Conservation (phyloP, 2,113 vertebrate genomes). For the Collichthys lucidus region DNA sequence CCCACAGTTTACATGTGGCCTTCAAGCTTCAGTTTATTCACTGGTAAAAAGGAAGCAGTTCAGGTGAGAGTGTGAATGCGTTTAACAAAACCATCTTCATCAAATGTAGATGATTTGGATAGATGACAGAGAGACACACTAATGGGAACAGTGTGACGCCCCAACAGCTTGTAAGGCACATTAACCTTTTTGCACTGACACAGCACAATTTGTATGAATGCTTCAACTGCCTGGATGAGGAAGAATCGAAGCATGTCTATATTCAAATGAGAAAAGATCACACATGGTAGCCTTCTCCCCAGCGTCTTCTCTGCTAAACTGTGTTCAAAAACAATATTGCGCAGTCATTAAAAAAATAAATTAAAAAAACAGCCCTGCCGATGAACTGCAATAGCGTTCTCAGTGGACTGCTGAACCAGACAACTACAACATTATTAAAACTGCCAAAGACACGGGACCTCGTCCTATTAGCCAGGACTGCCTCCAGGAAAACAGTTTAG, state of each 20-base stretch:
- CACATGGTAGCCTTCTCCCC: conserved; percentile 7
- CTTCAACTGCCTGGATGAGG: conserved; percentile 10
- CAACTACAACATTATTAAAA: conserved; percentile 37
- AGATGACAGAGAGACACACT: conserved; percentile 10
- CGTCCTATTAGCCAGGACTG: conserved; percentile 10
- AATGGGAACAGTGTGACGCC: conserved; percentile 14
- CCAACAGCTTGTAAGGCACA: conserved; percentile 1
- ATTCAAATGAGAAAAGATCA: conserved; percentile 47
- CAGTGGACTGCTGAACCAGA: conserved; percentile 10
- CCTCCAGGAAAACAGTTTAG: conserved; percentile 41
- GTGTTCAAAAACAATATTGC: conserved; percentile 44
- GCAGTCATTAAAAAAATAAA: conserved; percentile 32
- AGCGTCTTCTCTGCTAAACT: conserved; percentile 21
- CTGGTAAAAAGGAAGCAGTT: not conserved
- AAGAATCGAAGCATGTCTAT: conserved; percentile 3
- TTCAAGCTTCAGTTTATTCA: not conserved
- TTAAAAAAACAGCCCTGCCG: not conserved
- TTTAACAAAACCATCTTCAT: not conserved
- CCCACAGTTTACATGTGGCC: not conserved
- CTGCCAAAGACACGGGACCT: conserved; percentile 19
- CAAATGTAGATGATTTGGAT: not conserved
- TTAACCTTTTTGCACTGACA: conserved; percentile 42
- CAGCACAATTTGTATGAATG: conserved; percentile 11
- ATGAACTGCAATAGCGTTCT: conserved; percentile 27
- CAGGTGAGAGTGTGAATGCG: not conserved